phyloP scores from a whole-genome alignment of 2,888 invertebrate species.

The Spilosoma lubricipeda region DNA sequence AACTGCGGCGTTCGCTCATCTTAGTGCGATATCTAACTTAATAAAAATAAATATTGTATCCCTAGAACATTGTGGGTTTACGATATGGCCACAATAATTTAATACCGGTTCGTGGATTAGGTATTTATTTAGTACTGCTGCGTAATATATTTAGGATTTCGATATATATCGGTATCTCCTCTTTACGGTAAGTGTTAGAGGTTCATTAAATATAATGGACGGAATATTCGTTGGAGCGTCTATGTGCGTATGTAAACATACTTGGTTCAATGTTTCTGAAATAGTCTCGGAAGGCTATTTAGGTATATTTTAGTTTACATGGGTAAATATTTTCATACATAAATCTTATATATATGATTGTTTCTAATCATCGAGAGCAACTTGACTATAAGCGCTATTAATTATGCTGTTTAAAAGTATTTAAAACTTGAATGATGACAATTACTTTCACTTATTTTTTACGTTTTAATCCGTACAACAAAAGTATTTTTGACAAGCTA shows the following conservation, averaged over 20 bases:
- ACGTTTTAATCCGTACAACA: too few species aligned
- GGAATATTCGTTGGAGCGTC: background rate
- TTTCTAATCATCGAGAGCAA: too few species aligned
- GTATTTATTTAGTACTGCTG: conserved; percentile 68
- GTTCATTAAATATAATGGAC: conserved; percentile 24
- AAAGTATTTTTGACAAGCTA: too few species aligned
- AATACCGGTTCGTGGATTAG: conserved; percentile 72
- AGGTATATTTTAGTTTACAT: too few species aligned
- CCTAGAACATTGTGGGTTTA: conserved; percentile 70
- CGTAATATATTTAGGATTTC: conserved; percentile 20
- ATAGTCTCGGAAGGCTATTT: background rate
- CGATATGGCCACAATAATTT: conserved; percentile 80
- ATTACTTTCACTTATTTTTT: too few species aligned
- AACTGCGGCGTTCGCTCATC: conserved; percentile 36
- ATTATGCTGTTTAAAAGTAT: too few species aligned
- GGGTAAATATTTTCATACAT: too few species aligned
- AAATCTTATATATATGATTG: too few species aligned
- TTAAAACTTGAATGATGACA: too few species aligned
- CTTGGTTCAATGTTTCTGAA: background rate
- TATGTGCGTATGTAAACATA: background rate
- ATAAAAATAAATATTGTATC: conserved; percentile 82
- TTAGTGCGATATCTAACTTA: conserved; percentile 64
- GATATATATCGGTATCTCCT: conserved; percentile 28
- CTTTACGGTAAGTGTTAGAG: conserved; percentile 34
- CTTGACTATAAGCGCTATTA: too few species aligned